Conservation (phyloP, 2,888 invertebrate genomes). For the Papilio protenor region DNA sequence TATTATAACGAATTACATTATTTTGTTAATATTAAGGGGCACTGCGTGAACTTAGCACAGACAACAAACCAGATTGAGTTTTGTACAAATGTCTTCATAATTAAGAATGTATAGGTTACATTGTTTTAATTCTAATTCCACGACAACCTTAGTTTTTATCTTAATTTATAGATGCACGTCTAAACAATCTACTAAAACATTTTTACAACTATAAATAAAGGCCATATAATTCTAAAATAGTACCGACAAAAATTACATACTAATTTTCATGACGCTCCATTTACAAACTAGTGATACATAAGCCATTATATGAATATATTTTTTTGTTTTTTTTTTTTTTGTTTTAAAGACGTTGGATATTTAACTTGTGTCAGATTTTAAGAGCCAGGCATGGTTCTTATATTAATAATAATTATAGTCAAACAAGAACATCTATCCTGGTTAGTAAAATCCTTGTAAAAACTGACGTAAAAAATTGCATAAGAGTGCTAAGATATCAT, state of each 20-base stretch:
- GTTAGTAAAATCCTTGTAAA: not conserved
- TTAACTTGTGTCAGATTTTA: not conserved
- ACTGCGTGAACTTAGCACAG: slow-evolving; percentile 11
- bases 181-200: slow-evolving; percentile 23
- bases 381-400: not conserved
- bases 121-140: not conserved
- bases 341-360: slow-evolving; percentile 15
- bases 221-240: not conserved
- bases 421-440: not conserved
- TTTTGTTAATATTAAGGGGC: slow-evolving; percentile 1
- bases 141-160: slow-evolving; percentile 33
- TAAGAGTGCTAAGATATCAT: no score
- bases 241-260: not conserved
- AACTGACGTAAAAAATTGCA: no score
- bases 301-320: not conserved
- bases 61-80: not conserved
- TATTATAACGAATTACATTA: not conserved
- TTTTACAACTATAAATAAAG: slow-evolving; percentile 24
- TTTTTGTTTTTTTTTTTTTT: not conserved
- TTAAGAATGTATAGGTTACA: not conserved
- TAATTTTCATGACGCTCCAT: not conserved
- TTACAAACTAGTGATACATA: not conserved
- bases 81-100: not conserved
- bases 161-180: not conserved
- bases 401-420: not conserved